phyloP scores from a whole-genome alignment of 2,888 invertebrate genomes.

The Lepidochrysops patricia region DNA sequence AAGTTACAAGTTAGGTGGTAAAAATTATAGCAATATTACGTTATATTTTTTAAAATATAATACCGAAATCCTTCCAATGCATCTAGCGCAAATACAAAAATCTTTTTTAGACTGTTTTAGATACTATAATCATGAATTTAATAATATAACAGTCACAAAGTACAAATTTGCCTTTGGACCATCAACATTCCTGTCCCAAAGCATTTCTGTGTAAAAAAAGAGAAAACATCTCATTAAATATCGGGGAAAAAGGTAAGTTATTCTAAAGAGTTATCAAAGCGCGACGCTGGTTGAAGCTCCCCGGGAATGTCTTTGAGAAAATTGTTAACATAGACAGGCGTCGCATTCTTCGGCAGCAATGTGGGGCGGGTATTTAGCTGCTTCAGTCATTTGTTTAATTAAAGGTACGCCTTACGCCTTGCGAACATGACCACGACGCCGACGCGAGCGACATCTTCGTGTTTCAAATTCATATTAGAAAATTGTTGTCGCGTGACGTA shows the following conservation, averaged over 20 bases:
- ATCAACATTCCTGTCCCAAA: slow-evolving; percentile 10
- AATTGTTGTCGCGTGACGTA: no score
- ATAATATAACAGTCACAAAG: not conserved
- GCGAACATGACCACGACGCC: slow-evolving; percentile 13
- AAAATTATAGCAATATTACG: no score
- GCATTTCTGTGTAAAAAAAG: slow-evolving; percentile 10
- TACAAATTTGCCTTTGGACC: not conserved
- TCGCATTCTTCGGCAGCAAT: slow-evolving; percentile 43
- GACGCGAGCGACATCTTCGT: not conserved
- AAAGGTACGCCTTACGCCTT: slow-evolving; percentile 23
- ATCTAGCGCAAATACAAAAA: not conserved
- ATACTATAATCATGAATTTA: not conserved
- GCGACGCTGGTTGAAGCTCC: slow-evolving; percentile 33
- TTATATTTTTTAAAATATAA: no score
- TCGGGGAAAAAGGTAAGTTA: slow-evolving; percentile 29
- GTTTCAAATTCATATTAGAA: slow-evolving; percentile 13
- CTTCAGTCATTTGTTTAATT: slow-evolving; percentile 24
- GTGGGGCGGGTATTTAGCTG: slow-evolving; percentile 36
- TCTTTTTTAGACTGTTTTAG: not conserved
- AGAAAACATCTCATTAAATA: slow-evolving; percentile 17
- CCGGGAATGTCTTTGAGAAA: slow-evolving; percentile 61
- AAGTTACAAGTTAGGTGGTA: no score
- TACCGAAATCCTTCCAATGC: no score
- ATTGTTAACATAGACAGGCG: slow-evolving; percentile 49
- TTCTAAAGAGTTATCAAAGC: slow-evolving; percentile 66